Evolutionary conservation across 2,797 vertebrate species (phyloP).

Genomic region (Menidia menidia): DNA sequence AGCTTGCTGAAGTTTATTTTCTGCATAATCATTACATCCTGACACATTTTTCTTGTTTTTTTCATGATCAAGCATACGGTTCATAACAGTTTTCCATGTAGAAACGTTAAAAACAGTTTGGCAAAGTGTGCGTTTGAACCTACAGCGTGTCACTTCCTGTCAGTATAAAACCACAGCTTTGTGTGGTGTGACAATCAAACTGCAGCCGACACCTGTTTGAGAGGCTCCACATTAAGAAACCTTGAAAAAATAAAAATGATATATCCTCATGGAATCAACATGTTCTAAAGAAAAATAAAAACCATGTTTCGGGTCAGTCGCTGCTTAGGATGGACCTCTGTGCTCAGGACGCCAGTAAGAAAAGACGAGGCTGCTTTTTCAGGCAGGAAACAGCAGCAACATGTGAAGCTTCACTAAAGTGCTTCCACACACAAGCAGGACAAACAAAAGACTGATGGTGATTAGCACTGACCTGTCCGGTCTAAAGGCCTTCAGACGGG

Average conservation of each 20-base stretch:
- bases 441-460: background rate
- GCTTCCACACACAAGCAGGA: background rate
- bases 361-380: slow-evolving; percentile 7
- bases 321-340: background rate
- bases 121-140: background rate
- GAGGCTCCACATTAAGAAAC: background rate
- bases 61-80: slow-evolving; percentile 18
- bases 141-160: slow-evolving; percentile 6
- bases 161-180: background rate
- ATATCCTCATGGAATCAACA: background rate
- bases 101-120: background rate
- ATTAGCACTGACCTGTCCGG: slow-evolving; percentile 5
- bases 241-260: background rate
- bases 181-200: background rate
- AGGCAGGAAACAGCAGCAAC: slow-evolving; percentile 27
- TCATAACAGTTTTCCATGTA: slow-evolving; percentile 1
- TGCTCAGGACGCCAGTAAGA: background rate
- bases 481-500: background rate
- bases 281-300: slow-evolving; percentile 2
- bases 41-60: slow-evolving; percentile 24
- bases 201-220: background rate
- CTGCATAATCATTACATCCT: background rate
- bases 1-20: too few relatives aligned
- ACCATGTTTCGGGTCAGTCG: slow-evolving; percentile 14
- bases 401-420: background rate